A percentile compares a stretch with the other conserved stretches of the same genome.
Conservation (phyloP, 2,888 invertebrate genomes). For the Agriopis leucophaearia region DNA sequence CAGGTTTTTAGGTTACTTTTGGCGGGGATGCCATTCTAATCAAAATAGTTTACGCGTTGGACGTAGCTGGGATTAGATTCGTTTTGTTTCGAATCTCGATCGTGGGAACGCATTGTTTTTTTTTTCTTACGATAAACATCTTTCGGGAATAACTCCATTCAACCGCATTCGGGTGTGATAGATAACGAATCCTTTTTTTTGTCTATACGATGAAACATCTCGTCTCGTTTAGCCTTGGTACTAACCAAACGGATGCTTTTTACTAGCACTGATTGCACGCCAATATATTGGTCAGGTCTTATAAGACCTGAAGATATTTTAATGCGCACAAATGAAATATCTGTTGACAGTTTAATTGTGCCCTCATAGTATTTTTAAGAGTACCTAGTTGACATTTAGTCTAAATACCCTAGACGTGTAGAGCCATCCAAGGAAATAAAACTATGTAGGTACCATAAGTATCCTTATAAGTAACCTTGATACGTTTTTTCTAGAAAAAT, state of each 20-base stretch:
- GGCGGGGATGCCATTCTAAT: constrained; percentile 83
- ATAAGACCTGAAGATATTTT: too few relatives aligned
- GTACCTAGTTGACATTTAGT: not conserved
- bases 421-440: not conserved
- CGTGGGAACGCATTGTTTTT: constrained; percentile 74
- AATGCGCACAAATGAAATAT: too few relatives aligned
- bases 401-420: not conserved
- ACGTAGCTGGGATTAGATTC: constrained; percentile 57
- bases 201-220: not conserved
- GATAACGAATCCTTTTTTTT: constrained; percentile 57
- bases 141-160: constrained; percentile 36
- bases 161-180: constrained; percentile 62
- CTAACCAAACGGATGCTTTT: not conserved
- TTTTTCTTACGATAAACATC: constrained; percentile 41
- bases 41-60: constrained; percentile 85
- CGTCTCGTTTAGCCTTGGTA: not conserved
- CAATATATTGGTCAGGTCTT: too few relatives aligned
- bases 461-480: not conserved
- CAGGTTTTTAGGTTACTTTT: constrained; percentile 73
- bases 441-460: too few relatives aligned
- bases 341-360: too few relatives aligned
- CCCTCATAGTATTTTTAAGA: not conserved
- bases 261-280: not conserved
- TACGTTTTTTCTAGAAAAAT: not conserved
- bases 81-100: constrained; percentile 60